Percentiles rank a stretch among this genome's conserved stretches.
phyloP scores from a whole-genome alignment of 2,113 vertebrate genomes.

The Agelaius phoeniceus region DNA sequence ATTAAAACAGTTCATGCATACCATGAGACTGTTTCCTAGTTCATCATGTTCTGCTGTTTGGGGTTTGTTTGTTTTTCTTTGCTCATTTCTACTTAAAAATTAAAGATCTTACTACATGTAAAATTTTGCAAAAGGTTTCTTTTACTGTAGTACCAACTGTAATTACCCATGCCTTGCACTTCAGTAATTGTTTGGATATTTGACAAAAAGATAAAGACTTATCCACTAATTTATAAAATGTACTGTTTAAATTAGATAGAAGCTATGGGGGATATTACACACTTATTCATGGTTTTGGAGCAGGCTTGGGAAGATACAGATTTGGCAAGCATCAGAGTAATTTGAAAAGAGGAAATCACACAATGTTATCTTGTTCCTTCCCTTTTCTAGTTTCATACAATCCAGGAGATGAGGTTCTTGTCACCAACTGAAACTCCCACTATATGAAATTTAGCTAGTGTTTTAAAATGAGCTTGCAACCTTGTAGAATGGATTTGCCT shows the following conservation, averaged over 20 bases:
- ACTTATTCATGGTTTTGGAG: neutral
- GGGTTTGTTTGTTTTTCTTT: neutral
- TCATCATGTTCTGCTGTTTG: neutral
- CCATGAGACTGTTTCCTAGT: neutral
- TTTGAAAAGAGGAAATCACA: neutral
- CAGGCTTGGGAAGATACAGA: neutral
- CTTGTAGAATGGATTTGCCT: neutral
- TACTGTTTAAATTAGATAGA: neutral
- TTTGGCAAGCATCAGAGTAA: neutral
- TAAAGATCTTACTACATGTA: neutral
- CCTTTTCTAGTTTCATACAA: neutral
- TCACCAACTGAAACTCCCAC: neutral
- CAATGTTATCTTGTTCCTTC: neutral
- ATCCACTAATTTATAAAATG: neutral
- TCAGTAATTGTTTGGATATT: neutral
- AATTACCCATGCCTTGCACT: neutral
- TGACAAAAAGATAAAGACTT: neutral
- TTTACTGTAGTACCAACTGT: neutral
- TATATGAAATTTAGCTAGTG: neutral
- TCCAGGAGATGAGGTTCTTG: neutral
- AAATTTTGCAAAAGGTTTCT: neutral
- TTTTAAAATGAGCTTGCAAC: neutral
- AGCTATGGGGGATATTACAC: neutral
- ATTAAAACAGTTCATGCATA: neutral
- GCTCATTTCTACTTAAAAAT: neutral